Conservation (phyloP, 2,888 invertebrate genomes). For the Congeria kusceri region DNA sequence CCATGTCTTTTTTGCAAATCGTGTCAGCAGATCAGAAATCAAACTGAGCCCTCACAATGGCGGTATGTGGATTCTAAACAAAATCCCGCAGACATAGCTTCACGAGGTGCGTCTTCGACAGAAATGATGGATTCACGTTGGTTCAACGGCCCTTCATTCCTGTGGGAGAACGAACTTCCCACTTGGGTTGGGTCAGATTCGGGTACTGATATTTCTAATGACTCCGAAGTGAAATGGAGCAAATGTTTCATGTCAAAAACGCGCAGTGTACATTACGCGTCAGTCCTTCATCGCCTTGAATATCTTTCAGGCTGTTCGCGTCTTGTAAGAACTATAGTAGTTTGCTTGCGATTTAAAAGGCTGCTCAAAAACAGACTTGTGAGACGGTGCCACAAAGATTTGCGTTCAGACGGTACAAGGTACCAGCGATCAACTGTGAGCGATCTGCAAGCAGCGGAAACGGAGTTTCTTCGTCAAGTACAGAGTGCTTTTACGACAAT, state of each 20-base stretch:
- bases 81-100: slow-evolving; percentile 70
- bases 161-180: slow-evolving; percentile 43
- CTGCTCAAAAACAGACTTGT: slow-evolving; percentile 2
- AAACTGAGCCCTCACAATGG: slow-evolving; percentile 58
- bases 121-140: slow-evolving; percentile 28
- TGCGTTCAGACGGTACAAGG: neutral
- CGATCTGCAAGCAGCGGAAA: slow-evolving; percentile 7
- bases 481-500: neutral
- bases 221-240: no score
- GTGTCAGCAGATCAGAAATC: slow-evolving; percentile 67
- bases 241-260: no score
- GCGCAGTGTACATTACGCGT: neutral
- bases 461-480: neutral
- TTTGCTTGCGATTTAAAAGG: slow-evolving; percentile 15
- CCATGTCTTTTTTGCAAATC: slow-evolving; percentile 68
- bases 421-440: neutral
- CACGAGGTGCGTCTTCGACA: slow-evolving; percentile 42
- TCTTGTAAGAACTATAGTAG: slow-evolving; percentile 22
- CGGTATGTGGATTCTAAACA: slow-evolving; percentile 48
- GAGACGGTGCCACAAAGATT: neutral
- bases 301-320: slow-evolving; percentile 40
- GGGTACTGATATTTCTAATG: neutral
- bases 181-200: neutral
- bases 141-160: slow-evolving; percentile 50
- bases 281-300: slow-evolving; percentile 28